Conservation (phyloP, 1,140 invertebrate genomes). For the Caenorhabditis briggsae region DNA sequence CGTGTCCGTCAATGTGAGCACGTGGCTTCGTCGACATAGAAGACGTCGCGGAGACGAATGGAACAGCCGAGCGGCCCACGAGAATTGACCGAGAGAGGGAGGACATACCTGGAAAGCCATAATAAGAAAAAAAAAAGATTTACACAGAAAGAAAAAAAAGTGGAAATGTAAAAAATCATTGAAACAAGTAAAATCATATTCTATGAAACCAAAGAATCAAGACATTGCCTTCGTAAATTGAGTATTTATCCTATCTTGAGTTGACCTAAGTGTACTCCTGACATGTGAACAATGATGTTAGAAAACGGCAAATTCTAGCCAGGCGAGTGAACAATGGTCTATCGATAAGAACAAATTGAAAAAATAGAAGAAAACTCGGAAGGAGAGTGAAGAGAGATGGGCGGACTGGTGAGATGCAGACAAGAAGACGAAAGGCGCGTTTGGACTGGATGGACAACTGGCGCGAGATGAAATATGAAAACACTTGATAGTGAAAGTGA, state of each 20-base stretch:
- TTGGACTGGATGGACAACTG: constrained; percentile 39
- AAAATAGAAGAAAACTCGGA: constrained; percentile 10
- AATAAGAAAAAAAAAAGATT: neutral
- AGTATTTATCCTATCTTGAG: neutral
- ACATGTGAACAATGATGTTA: constrained; percentile 42
- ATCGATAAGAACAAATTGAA: constrained; percentile 32
- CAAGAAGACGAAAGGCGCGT: neutral
- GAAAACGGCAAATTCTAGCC: neutral
- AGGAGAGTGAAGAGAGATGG: neutral
- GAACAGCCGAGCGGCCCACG: constrained; percentile 17
- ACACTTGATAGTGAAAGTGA: too few relatives aligned
- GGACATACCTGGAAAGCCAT: neutral
- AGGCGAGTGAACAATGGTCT: constrained; percentile 29
- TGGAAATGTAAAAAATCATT: neutral
- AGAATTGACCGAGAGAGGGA: constrained; percentile 31
- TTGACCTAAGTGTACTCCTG: neutral
- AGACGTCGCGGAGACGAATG: constrained; percentile 10
- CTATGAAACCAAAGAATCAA: neutral
- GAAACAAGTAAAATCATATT: too few relatives aligned
- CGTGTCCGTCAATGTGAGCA: constrained; percentile 29
- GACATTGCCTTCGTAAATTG: neutral
- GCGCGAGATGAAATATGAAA: neutral
- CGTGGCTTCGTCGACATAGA: constrained; percentile 54
- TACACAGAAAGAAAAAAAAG: neutral
- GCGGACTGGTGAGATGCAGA: constrained; percentile 45